Conservation (phyloP, 2,797 vertebrate genomes). For the Bufotes viridis region DNA sequence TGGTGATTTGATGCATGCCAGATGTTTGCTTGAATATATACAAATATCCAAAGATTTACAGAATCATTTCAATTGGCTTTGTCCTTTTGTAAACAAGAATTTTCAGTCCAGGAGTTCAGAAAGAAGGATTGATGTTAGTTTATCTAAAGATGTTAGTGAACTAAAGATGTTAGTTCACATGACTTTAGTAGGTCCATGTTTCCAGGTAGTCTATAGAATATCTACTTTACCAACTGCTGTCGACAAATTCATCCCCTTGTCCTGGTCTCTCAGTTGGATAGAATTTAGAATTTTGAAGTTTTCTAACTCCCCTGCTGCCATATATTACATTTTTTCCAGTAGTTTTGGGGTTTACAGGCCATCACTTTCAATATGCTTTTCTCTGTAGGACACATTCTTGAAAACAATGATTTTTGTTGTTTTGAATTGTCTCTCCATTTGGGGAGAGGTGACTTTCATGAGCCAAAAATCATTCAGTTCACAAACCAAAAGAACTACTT, state of each 20-base stretch:
- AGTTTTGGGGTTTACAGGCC: background rate
- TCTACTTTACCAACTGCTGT: background rate
- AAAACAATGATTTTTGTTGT: background rate
- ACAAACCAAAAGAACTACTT: background rate
- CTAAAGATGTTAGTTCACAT: background rate
- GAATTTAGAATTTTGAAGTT: background rate
- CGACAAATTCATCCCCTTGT: background rate
- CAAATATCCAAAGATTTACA: background rate
- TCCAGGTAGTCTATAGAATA: background rate
- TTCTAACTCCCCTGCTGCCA: background rate
- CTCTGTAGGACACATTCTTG: background rate
- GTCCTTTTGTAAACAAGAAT: background rate
- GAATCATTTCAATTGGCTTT: background rate
- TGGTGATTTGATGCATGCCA: background rate
- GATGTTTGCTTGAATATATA: background rate
- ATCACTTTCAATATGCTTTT: background rate
- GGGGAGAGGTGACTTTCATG: background rate
- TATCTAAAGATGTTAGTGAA: conserved; percentile 14
- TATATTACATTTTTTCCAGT: background rate
- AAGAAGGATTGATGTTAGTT: background rate
- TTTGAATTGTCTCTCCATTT: background rate
- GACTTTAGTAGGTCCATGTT: background rate
- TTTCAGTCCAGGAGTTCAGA: background rate
- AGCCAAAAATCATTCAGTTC: background rate
- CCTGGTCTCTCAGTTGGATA: background rate